Evolutionary conservation across 2,797 vertebrate species (phyloP), one percentile per base, ranked within the genome.

Genomic region (Chanos chanos): DNA sequence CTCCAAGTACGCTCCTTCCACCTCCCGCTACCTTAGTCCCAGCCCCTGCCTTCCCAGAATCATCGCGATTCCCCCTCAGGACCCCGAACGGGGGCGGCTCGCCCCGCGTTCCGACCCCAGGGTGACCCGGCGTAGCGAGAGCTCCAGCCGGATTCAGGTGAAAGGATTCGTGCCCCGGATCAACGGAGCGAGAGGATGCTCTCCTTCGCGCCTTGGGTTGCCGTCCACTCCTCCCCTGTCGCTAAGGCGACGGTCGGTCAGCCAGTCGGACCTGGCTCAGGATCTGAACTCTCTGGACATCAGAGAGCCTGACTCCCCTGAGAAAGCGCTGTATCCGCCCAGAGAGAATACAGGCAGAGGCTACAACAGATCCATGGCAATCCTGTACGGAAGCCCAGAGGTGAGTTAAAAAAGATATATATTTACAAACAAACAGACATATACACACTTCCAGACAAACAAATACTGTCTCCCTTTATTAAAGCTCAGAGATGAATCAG

Each of bases 211-310:
- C 18, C 44, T 71, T 2, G 72, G 47, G 59, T 86, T 87, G 61
- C 54, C 83, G 52, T 61, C 65, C 48, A 47, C 50, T 2, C 58
- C 58, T 10, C 59, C 71, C n/a, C 25, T 66, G 2, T 79, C 89
- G 43, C 82, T 72, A 66, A 89, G 87, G 34, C 87, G 78, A 63
- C 91, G 89, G 60, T 89, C 89, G 1, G 72, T 81, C 71, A 92
- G 90, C 74, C 92, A 94, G 43, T 88, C 85, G 0, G 90, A 92
- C 67, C 74, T 94, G 73, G 85, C 84, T 0, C 81, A 66, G 53
- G 91, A 92, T 56, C 83, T 93, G 47, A 81, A 90, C 1, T 83
- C 78, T 65, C 79, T 93, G 57, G 86, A 76, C 8, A 3, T 85
- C 21, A 83, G 84, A 28, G 85, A 87, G 7, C 80, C 81, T 2